These are phyloP conservation scores for Drosophila ohnishii DNA, from an alignment of 1,140 invertebrate species.

Conservation along the genomic window DNA sequence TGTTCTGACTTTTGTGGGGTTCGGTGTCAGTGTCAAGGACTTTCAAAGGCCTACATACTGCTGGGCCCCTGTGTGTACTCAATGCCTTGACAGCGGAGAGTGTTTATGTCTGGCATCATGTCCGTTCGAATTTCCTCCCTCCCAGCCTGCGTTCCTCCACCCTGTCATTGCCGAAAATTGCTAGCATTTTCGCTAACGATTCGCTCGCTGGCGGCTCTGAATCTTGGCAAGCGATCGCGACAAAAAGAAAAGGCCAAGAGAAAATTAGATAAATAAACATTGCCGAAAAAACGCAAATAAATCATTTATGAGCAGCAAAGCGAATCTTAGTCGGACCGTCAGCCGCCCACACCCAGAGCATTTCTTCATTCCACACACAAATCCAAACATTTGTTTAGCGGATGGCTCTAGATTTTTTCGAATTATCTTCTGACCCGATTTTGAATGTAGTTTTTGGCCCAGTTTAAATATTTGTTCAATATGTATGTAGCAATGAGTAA, in stretches of 20 bases:
- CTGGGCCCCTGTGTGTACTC: conserved; percentile 32
- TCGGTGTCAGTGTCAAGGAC: conserved; percentile 76
- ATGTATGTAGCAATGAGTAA: conserved; percentile 38
- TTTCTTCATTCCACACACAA: conserved; percentile 32
- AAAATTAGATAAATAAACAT: conserved; percentile 79
- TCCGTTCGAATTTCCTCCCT: conserved; percentile 16
- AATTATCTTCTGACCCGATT: conserved; percentile 36
- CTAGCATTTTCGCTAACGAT: conserved; percentile 58
- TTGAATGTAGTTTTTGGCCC: conserved; percentile 38
- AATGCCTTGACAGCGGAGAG: conserved; percentile 43
- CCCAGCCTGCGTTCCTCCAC: background rate
- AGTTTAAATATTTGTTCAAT: conserved; percentile 39
- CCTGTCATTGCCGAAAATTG: conserved; percentile 40
- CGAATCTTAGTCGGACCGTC: conserved; percentile 39
- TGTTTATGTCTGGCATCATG: conserved; percentile 58
- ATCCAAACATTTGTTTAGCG: conserved; percentile 64
- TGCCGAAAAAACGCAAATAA: conserved; percentile 61
- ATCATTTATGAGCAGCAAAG: conserved; percentile 57
- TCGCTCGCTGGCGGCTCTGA: conserved; percentile 30
- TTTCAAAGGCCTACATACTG: conserved; percentile 27
- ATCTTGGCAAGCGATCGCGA: conserved; percentile 69
- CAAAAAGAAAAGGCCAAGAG: conserved; percentile 49
- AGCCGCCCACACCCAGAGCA: conserved; percentile 34
- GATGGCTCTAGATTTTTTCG: conserved; percentile 12
- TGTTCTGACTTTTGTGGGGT: conserved; percentile 14